Conservation (phyloP, 2,113 vertebrate species). For the Anthoscopus minutus region DNA sequence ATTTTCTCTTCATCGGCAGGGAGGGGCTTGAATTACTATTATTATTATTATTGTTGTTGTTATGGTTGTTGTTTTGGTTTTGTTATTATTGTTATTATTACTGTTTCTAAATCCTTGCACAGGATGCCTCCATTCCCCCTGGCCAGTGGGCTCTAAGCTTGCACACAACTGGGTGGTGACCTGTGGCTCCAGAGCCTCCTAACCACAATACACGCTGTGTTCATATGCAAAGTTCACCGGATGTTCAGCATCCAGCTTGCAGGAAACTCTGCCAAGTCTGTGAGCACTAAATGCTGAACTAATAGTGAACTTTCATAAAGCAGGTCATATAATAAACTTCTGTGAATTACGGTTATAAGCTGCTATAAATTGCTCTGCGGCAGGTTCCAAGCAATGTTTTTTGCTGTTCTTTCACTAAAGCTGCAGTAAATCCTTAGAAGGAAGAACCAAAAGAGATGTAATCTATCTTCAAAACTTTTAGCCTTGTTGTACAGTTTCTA, state of each 20-base stretch:
- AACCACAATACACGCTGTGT: not conserved
- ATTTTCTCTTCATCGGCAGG: no score
- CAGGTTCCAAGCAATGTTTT: not conserved
- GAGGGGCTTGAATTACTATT: not conserved
- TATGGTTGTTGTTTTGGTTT: not conserved
- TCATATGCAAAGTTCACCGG: not conserved
- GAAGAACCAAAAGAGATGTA: not conserved
- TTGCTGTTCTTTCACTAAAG: not conserved
- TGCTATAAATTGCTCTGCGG: not conserved
- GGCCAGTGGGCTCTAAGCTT: not conserved
- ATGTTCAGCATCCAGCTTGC: not conserved
- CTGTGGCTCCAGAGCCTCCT: not conserved
- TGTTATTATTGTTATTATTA: no score
- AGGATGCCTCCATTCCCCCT: not conserved
- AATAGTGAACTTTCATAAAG: slow-evolving; percentile 31
- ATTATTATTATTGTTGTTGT: no score
- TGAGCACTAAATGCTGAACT: slow-evolving; percentile 6
- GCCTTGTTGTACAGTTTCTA: not conserved
- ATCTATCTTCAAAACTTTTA: not conserved
- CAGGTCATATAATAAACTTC: not conserved
- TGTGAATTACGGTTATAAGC: not conserved
- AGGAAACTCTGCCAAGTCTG: slow-evolving; percentile 6
- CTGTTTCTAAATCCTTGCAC: not conserved
- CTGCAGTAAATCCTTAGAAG: not conserved
- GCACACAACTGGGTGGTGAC: not conserved